Conservation (phyloP, 1,140 invertebrate genomes). For the Drosophila paulistorum region DNA sequence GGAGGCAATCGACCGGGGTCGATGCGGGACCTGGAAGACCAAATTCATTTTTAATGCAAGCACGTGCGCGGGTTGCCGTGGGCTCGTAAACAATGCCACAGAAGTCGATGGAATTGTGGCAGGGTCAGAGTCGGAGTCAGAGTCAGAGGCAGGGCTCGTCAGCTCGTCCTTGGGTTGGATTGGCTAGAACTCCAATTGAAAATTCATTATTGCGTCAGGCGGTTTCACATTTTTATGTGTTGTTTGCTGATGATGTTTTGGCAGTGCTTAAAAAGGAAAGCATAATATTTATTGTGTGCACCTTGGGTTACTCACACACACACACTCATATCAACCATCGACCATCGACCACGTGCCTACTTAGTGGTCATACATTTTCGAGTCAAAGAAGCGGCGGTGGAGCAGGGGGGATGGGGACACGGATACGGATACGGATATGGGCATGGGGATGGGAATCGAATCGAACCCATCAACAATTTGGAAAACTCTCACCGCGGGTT, state of each 20-base stretch:
- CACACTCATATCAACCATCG: background rate
- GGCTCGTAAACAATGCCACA: slow-evolving; percentile 58
- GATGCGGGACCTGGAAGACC: slow-evolving; percentile 12
- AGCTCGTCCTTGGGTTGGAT: slow-evolving; percentile 21
- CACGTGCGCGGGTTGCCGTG: slow-evolving; percentile 49
- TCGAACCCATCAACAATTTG: slow-evolving; percentile 16
- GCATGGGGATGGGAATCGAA: slow-evolving; percentile 1
- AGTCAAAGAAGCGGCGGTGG: background rate
- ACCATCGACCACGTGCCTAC: slow-evolving; percentile 37
- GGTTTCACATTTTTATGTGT: slow-evolving; percentile 39
- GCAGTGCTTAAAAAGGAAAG: slow-evolving; percentile 41
- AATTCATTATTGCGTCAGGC: slow-evolving; percentile 58
- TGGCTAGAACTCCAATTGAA: slow-evolving; percentile 50
- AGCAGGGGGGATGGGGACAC: background rate
- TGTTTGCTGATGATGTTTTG: slow-evolving; percentile 47
- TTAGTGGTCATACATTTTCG: slow-evolving; percentile 13
- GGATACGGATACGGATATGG: background rate
- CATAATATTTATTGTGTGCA: slow-evolving; percentile 67
- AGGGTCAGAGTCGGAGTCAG: background rate
- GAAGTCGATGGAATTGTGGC: slow-evolving; percentile 42
- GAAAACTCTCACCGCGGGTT: background rate
- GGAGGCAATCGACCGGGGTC: slow-evolving; percentile 2
- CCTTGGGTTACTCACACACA: slow-evolving; percentile 33
- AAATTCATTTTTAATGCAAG: slow-evolving; percentile 72
- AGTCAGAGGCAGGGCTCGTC: background rate